Evolutionary conservation across 2,797 vertebrate species (phyloP), one percentile per base, ranked within the genome.

Genomic region (Liparis tanakae): DNA sequence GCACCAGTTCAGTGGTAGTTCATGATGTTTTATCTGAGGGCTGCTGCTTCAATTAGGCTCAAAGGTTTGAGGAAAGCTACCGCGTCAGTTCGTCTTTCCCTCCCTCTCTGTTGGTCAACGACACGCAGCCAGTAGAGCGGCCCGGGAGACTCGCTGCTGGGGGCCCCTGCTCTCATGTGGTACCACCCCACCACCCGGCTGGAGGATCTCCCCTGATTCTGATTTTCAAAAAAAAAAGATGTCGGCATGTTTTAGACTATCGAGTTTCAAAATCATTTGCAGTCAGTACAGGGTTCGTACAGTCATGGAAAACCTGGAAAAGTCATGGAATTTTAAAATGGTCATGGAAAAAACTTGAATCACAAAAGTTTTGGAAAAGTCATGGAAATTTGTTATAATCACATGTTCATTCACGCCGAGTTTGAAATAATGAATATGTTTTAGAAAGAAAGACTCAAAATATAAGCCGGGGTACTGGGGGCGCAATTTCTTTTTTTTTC

Each of bases 1-100:
- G 48, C 61, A 36, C 56, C 54, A 61, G 67, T 70, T 83, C 68
- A 77, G 60, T 68, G 62, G 44, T 48, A 57, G 64, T 53, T 79
- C 50, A 68, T 78, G 60, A 75, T 75, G 62, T 76, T 83, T 67
- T 84, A 81, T 82, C 70, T 61, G 44, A 64, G 13, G 53, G 17
- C 43, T 70, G 6, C 34, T 56, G 39, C 57, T 60, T 82, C 63
- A 69, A 39, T 78, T 71, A 66, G 67, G 67, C 75, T 84, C 69
- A 85, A 86, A 87, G 74, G 66, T 88, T 85, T 84, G 34, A 55
- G 67, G 33, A 56, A 70, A 78, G 73, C 81, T 73, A 76, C 60
- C 63, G 53, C 80, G 44, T 71, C 63, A 63, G 60, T 61, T 13
- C 36, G 39, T 60, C 51, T 74, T 66, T 79, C 41, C 62, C 46